A percentile compares a stretch with the other conserved stretches of the same genome.
Evolutionary conservation across 2,797 vertebrate species (phyloP).

Genomic region (Phaenicophaeus curvirostris): DNA sequence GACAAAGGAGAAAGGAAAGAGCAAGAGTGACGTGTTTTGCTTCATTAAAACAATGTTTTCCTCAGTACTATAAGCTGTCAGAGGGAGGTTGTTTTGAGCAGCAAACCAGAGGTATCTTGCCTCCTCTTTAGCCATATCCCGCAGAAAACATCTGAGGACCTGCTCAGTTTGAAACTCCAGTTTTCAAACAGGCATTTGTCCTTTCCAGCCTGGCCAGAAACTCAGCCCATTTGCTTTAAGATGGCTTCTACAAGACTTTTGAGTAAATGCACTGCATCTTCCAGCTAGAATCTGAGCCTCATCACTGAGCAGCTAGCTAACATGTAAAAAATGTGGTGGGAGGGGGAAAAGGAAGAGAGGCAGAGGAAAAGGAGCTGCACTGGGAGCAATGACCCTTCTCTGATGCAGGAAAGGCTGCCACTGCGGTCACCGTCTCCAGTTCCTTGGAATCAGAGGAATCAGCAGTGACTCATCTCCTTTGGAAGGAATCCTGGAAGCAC

Average conservation of each 20-base stretch:
- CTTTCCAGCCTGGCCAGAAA: neutral
- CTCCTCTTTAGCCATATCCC: neutral
- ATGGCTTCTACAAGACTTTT: neutral
- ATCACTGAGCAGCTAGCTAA: neutral
- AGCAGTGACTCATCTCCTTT: conserved; percentile 37
- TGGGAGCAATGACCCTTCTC: neutral
- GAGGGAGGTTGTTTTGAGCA: neutral
- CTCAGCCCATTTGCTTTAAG: neutral
- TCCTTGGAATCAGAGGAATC: neutral
- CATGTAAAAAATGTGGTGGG: neutral
- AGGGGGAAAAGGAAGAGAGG: neutral
- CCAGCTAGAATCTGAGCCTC: neutral
- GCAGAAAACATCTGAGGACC: neutral
- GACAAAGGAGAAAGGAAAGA: conserved; percentile 3
- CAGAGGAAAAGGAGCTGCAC: neutral
- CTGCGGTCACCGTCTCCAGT: neutral
- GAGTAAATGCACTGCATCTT: neutral
- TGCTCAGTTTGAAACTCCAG: neutral
- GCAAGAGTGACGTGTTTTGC: neutral
- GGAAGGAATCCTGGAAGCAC: conserved; percentile 25
- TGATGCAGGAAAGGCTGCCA: neutral
- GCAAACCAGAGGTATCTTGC: neutral
- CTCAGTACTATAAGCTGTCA: neutral
- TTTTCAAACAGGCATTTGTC: neutral
- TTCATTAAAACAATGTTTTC: neutral